These are phyloP conservation scores for Naja naja DNA, from an alignment of 2,113 vertebrate species.

Conservation along the genomic window DNA sequence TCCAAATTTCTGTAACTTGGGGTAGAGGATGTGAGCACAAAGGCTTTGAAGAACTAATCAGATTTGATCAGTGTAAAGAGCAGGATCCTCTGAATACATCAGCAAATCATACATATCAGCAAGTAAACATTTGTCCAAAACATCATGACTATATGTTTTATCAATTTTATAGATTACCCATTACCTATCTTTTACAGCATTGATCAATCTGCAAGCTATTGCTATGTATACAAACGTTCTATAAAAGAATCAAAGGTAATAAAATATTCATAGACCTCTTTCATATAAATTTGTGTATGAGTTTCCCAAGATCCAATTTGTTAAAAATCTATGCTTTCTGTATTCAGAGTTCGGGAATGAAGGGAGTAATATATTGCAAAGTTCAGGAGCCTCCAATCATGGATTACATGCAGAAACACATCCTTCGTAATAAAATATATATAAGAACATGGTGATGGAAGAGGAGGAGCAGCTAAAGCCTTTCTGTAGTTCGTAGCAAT, in stretches of 20 bases:
- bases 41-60: neutral
- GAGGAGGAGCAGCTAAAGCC: neutral
- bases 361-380: neutral
- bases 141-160: neutral
- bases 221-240: neutral
- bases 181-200: neutral
- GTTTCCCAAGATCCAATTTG: neutral
- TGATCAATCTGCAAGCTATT: neutral
- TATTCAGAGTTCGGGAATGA: neutral
- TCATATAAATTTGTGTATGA: neutral
- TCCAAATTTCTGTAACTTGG: neutral
- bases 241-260: neutral
- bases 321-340: neutral
- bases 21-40: neutral
- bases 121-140: neutral
- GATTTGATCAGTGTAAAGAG: neutral
- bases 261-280: neutral
- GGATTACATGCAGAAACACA: neutral
- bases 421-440: neutral
- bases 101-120: neutral
- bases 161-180: neutral
- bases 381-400: neutral
- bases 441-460: neutral
- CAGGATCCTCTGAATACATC: neutral
- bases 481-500: neutral